Base-by-base conservation (phyloP, 2,113 vertebrate species). In the Anolis sagrei region DNA sequence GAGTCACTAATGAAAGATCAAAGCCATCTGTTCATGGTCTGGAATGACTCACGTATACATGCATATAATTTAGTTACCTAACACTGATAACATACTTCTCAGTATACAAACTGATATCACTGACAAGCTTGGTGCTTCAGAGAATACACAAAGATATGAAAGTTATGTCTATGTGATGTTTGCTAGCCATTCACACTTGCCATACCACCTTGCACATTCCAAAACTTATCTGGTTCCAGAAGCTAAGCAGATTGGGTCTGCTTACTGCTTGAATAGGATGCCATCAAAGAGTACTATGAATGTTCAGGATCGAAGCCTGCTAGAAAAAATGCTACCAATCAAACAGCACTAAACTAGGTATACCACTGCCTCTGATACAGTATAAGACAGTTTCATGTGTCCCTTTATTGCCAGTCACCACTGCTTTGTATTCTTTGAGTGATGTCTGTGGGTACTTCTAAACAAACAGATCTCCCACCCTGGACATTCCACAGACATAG, bases 1-100 rank as follows among this genome's bases (percentile, higher is more conserved):
- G 93, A 96, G 97, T 92, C 39, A 39, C n/a, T 69, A 5, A 85
- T 36, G 32, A 54, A 21, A 11, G 36, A 48, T 32, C 27, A 70
- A 61, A 48, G 18, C 2, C 21, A 51, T 39, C 18, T 75, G 72
- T 16, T 61, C 14, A 39, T 10, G 3, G 5, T 16, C 62, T 29
- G 62, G 54, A 72, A 5, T n/a, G 14, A 44, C 7, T 39, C 49
- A 11, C 34, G 29, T 32, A n/a, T 64, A 11, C 10, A 64, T 32
- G 9, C 61, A 11, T 29, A 14, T 21, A 27, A 39, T 10, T 18
- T 36, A 21, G 23, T 73, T 73, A 13, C 9, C 21, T 83, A 39
- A n/a, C 19, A 83, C 8, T 75, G 29, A 19, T 81, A 18, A 49
- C 34, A 27, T 23, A n/a, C 21, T 58, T 49, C 68, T 82, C 11